Evolutionary conservation across 2,888 invertebrate species (phyloP).

Genomic region (Scelioninae gen. 1): DNA sequence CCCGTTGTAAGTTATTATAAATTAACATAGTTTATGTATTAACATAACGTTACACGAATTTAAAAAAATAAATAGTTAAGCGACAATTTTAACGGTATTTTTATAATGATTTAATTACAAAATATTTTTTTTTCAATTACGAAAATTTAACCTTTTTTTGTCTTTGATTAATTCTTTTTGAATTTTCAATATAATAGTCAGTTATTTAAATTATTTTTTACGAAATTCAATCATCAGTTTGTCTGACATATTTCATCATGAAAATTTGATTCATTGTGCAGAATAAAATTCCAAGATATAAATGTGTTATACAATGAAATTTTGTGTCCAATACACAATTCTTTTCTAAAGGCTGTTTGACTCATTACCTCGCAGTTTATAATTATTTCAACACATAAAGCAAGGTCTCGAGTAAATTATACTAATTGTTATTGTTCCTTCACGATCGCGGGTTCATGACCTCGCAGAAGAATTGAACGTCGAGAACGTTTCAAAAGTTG

Average conservation of each 20-base stretch:
- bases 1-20: slow-evolving; percentile 19
- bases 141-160: too few species aligned
- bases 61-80: not conserved
- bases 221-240: too few species aligned
- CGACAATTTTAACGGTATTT: not conserved
- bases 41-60: slow-evolving; percentile 6
- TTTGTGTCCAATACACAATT: slow-evolving; percentile 37
- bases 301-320: slow-evolving; percentile 17
- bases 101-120: too few species aligned
- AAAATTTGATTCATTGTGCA: not conserved
- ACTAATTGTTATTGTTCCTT: slow-evolving; percentile 62
- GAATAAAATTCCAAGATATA: slow-evolving; percentile 7
- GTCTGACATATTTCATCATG: not conserved
- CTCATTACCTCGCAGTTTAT: slow-evolving; percentile 70
- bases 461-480: slow-evolving; percentile 16
- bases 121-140: too few species aligned
- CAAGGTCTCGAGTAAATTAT: slow-evolving; percentile 71
- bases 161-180: too few species aligned
- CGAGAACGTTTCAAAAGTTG: slow-evolving; percentile 26
- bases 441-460: slow-evolving; percentile 61
- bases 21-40: slow-evolving; percentile 36
- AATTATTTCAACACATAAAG: slow-evolving; percentile 69
- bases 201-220: too few species aligned
- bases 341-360: slow-evolving; percentile 68
- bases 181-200: too few species aligned